Base-by-base conservation (phyloP, 2,797 vertebrate genomes). In the Eidolon dupreanum region DNA sequence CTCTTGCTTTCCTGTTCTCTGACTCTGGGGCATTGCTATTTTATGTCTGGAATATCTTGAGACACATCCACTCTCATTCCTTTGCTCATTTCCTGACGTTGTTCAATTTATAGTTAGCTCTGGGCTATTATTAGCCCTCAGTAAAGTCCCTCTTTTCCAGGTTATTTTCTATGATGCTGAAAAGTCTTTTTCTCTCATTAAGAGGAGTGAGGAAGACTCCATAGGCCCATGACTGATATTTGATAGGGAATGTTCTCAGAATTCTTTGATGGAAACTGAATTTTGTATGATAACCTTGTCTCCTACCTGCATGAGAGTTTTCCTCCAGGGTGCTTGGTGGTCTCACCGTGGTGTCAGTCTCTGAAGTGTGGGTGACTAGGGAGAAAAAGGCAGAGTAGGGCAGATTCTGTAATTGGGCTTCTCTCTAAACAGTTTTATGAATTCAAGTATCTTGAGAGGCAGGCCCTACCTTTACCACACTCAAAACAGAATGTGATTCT, bases 41-140 rank as follows among this genome's bases (percentile, higher is more conserved):
- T 94, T 68, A 66, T 90, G 70, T 55, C 53, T 87, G 93, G 73
- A 66, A 74, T 85, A 28, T 88, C 68, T 68, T 57, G 49, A 68
- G 57, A 84, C 31, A 93, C 43, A 78, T 82, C n/a, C 38, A 17
- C 33, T 94, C 0, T 68, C 43, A 74, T 90, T 43, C 19, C 31
- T 94, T 73, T 90, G 71, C n/a, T 93, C 20, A 68, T 90, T 94
- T 93, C 94, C 33, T 96, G 63, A 38, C 41, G 59, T 66, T 89
- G 74, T 5, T 86, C 53, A 92, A 33, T 6, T 43, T 95, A 33
- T 57, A 61, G 70, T 88, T 53, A 87, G 15, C 51, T 83, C 63
- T 94, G 12, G 24, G 33, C 31, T 95, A 24, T 31, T 89, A 13
- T 89, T 73, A 68, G 31, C 36, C 19, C 31, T 87, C 70, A 5